phyloP scores from a whole-genome alignment of 2,113 vertebrate genomes.

The Ceuthmochares aereus region DNA sequence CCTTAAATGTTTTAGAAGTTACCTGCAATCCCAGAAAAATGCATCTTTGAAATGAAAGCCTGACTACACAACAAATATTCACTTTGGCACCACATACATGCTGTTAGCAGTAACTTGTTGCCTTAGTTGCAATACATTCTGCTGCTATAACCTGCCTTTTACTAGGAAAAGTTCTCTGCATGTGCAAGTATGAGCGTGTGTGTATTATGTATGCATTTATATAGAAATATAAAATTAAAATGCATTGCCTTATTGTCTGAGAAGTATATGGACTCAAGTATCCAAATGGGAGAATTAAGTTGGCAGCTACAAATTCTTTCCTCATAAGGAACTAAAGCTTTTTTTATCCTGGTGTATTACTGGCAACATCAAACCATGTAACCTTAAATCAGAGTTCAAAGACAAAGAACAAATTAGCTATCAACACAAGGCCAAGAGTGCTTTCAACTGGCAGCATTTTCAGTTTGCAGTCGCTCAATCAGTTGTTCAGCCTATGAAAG shows the following conservation, averaged over 20 bases:
- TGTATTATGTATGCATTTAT: not conserved
- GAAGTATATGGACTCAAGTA: not conserved
- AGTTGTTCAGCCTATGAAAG: conserved; percentile 81
- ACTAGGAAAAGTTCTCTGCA: not conserved
- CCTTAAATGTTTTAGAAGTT: not conserved
- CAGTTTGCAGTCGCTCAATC: conserved; percentile 80
- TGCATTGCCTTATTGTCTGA: not conserved
- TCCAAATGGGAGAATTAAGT: not conserved
- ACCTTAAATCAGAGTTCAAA: conserved; percentile 35
- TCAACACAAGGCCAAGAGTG: not conserved
- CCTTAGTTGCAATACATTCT: not conserved
- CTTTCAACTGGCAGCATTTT: conserved; percentile 61
- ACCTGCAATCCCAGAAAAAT: not conserved
- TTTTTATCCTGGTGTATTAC: not conserved
- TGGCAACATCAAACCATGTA: conserved; percentile 43
- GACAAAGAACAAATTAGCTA: not conserved
- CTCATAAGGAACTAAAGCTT: conserved; percentile 48
- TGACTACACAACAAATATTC: not conserved
- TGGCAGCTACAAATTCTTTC: conserved; percentile 1
- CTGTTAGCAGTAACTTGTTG: not conserved
- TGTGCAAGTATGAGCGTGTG: not conserved
- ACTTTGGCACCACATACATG: not conserved
- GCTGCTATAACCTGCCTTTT: not conserved
- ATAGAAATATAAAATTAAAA: not conserved
- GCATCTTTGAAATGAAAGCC: not conserved